Conservation (phyloP, 1,140 invertebrate genomes). For the Cyphomyrmex costatus region DNA sequence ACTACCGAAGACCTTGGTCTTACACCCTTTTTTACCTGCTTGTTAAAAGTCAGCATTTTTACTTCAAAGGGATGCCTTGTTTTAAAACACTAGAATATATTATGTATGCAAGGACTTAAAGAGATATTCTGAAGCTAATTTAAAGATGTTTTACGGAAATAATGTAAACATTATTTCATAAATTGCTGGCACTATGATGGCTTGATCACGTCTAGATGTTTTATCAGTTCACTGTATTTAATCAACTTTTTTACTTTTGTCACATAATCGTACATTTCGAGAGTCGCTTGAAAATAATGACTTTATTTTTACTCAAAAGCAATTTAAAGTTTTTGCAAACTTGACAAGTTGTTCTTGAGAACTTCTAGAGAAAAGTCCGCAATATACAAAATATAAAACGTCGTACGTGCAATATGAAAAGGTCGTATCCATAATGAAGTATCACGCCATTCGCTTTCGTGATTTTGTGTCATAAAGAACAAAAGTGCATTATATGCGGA, state of each 20-base stretch:
- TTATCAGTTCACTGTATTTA: not conserved
- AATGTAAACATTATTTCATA: not conserved
- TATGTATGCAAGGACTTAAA: not conserved
- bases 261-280: slow-evolving; percentile 1
- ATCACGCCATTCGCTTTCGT: not conserved
- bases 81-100: not conserved
- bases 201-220: not conserved
- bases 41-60: slow-evolving; percentile 19
- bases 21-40: slow-evolving; percentile 2
- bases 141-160: not conserved
- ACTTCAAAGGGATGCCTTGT: slow-evolving; percentile 25
- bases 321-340: slow-evolving; percentile 3
- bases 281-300: not conserved
- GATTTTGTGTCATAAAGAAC: not conserved
- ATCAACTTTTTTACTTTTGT: not conserved
- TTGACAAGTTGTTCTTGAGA: not conserved
- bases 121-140: not conserved
- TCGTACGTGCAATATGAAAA: not conserved
- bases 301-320: slow-evolving; percentile 6
- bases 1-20: not conserved
- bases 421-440: slow-evolving; percentile 29
- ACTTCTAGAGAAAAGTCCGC: not conserved
- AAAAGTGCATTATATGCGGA: not conserved
- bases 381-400: not conserved
- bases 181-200: not conserved